Evolutionary conservation across 2,113 vertebrate species (phyloP), one percentile per base, ranked within the genome.

Genomic region (Zapornia atra): DNA sequence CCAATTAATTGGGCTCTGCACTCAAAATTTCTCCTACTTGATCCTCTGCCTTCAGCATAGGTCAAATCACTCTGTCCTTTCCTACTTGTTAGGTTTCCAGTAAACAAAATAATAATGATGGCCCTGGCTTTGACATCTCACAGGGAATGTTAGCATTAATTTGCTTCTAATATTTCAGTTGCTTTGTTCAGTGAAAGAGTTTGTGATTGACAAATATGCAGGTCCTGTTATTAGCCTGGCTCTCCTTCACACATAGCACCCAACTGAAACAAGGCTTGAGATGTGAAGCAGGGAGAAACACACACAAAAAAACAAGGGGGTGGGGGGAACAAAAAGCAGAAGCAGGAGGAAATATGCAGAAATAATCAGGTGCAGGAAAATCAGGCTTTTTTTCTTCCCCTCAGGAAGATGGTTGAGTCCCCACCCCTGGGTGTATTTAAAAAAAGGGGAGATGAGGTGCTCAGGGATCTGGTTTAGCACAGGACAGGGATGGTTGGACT

Each of bases 101-200:
- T 73, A 90, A 94, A 86, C 4, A 0, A 92, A 93, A 88, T 38
- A 90, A 76, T 90, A 90, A 94, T 93, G 80, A 66, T 54, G n/a
- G 36, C 15, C 57, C 36, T 38, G 78, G 71, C 76, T 94, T 86
- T 94, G 86, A 75, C 80, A 88, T 81, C 80, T 68, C 59, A 63
- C 5, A 1, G 76, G 54, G 76, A 83, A 56, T 83, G 95, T 81
- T 97, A 75, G 42, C 86, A 81, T 95, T 92, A 90, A 96, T 96
- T 96, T 97, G 82, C 88, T 91, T 92, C 83, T 90, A 94, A 95
- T 94, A 94, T 84, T 92, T 96, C 88, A 95, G 80, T 94, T 95
- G 91, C 48, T 96, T 78, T 75, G 72, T 84, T 78, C 95, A 75
- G 76, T 91, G 80, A 86, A 84, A 46, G 83, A 64, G 51, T 86